Percentiles rank a stretch among this genome's conserved stretches.
phyloP scores from a whole-genome alignment of 64 coral and sea anemone genomes.

The Stichodactyla helianthus region DNA sequence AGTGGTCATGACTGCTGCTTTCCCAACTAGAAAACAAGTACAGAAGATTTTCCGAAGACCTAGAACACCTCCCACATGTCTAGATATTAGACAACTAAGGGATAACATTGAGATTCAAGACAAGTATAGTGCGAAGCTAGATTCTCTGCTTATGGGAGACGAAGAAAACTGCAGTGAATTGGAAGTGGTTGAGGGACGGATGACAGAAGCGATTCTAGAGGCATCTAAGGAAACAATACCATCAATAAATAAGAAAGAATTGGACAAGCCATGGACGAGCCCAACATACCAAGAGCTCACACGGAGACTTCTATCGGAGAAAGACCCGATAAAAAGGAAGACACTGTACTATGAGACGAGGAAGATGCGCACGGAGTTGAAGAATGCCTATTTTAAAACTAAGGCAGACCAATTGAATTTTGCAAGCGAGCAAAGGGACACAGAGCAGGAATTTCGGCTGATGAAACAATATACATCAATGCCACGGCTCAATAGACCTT shows the following conservation, averaged over 20 bases:
- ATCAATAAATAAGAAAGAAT: background rate
- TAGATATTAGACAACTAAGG: constrained; percentile 19
- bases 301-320: too few relatives aligned
- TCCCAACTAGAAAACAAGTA: too few relatives aligned
- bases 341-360: too few relatives aligned
- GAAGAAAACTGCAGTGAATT: background rate
- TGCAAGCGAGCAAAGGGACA: background rate
- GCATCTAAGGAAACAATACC: too few relatives aligned
- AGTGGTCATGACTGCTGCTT: too few relatives aligned
- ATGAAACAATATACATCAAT: constrained; percentile 26
- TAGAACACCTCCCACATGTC: background rate
- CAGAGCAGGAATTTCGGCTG: constrained; percentile 11
- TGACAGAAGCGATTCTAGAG: background rate
- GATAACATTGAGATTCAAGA: constrained; percentile 13
- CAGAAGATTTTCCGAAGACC: background rate
- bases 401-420: too few relatives aligned
- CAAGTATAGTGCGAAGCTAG: constrained; percentile 10
- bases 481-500: constrained; percentile 3
- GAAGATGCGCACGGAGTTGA: too few relatives aligned
- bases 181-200: background rate
- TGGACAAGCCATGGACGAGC: background rate
- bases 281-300: background rate
- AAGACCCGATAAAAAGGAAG: too few relatives aligned
- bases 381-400: too few relatives aligned
- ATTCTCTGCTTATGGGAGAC: background rate